phyloP scores from a whole-genome alignment of 2,113 vertebrate genomes.

The Dolichotis patagonum region DNA sequence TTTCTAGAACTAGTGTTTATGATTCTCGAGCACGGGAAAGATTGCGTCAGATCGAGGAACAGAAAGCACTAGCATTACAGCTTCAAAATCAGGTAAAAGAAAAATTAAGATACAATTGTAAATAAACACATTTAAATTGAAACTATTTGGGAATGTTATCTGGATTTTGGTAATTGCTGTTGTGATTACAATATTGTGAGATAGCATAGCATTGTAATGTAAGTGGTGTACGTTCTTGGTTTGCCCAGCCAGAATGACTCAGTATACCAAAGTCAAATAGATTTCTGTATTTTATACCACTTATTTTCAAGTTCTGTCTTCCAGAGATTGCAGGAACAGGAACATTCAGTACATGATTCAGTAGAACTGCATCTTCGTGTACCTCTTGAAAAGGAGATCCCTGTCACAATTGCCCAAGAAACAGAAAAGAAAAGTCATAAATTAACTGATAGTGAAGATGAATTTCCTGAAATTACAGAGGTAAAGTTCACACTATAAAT shows the following conservation, averaged over 20 bases:
- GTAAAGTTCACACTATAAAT: slow-evolving; percentile 81
- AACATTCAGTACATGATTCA: slow-evolving; percentile 84
- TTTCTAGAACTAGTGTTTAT: slow-evolving; percentile 93
- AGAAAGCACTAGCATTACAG: slow-evolving; percentile 92
- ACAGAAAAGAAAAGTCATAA: slow-evolving; percentile 79
- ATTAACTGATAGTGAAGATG: slow-evolving; percentile 85
- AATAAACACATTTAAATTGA: not conserved
- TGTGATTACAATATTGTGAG: not conserved
- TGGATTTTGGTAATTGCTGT: not conserved
- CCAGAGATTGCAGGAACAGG: slow-evolving; percentile 92
- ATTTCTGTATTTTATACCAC: slow-evolving; percentile 4
- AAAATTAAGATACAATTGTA: not conserved
- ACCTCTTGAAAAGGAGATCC: slow-evolving; percentile 96
- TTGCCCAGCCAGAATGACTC: not conserved
- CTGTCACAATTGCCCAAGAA: slow-evolving; percentile 87
- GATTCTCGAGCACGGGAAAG: slow-evolving; percentile 95
- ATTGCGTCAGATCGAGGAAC: slow-evolving; percentile 94
- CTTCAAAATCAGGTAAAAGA: slow-evolving; percentile 92
- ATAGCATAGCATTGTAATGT: not conserved
- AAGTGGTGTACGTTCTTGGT: not conserved
- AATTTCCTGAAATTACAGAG: slow-evolving; percentile 95
- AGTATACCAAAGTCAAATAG: not conserved
- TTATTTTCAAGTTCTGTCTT: slow-evolving; percentile 68
- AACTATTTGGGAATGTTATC: not conserved
- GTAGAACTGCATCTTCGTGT: slow-evolving; percentile 94